These are phyloP conservation scores for Chaetogeoica ovagalla DNA, from an alignment of 2,888 invertebrate species.

Conservation along the genomic window DNA sequence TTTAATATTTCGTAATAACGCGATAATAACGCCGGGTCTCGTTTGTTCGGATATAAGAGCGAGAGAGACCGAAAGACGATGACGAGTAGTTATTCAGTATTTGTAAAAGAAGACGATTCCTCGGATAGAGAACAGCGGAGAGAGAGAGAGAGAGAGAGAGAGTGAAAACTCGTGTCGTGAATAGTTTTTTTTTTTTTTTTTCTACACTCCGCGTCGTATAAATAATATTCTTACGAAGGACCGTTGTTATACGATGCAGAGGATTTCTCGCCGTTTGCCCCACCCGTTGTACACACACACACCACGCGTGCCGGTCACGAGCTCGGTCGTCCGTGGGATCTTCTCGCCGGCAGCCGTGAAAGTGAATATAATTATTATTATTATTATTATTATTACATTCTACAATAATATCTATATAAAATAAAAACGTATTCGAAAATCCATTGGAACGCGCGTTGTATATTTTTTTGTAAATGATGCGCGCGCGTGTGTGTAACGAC, in stretches of 20 bases:
- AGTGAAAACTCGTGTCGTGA: no score
- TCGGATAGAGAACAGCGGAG: background rate
- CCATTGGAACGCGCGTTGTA: conserved; percentile 6
- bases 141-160: no score
- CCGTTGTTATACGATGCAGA: background rate
- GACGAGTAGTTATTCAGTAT: no score
- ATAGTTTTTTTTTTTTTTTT: no score
- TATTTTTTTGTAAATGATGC: no score
- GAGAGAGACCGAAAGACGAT: background rate
- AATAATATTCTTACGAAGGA: no score
- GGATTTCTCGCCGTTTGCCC: background rate
- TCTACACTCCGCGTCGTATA: no score
- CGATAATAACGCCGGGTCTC: no score
- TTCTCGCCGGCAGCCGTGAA: conserved; percentile 52
- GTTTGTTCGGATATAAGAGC: no score
- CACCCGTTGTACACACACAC: background rate
- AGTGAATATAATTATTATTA: conserved; percentile 37
- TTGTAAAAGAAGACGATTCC: background rate
- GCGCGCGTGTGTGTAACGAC: background rate
- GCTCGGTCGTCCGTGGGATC: conserved; percentile 45
- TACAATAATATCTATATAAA: background rate
- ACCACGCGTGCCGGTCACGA: conserved; percentile 46
- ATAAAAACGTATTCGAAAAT: conserved; percentile 10
- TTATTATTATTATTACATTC: background rate
- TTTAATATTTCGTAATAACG: no score